These are phyloP conservation scores for Sepioteuthis lessoniana DNA, from an alignment of 2,888 invertebrate genomes.

Conservation along the genomic window DNA sequence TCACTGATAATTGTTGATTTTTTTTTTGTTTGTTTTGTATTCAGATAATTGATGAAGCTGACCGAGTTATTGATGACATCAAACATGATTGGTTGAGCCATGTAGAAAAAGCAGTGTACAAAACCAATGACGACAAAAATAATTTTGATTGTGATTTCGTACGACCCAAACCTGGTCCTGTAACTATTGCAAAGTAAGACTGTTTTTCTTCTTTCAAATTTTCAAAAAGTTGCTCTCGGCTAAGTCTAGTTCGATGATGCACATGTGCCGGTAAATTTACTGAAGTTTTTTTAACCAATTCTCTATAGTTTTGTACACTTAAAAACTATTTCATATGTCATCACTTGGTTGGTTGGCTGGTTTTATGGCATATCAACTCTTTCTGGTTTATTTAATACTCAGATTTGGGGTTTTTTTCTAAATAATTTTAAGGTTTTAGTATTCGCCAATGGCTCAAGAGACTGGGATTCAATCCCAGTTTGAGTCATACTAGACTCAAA, in stretches of 20 bases:
- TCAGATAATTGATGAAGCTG: slow-evolving; percentile 94
- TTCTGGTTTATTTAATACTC: no score
- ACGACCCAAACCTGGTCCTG: slow-evolving; percentile 57
- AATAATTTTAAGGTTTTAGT: no score
- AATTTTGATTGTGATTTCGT: background rate
- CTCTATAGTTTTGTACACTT: no score
- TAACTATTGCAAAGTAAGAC: slow-evolving; percentile 63
- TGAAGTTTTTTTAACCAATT: no score
- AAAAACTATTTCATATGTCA: no score
- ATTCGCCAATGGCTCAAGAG: no score
- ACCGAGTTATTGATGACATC: slow-evolving; percentile 91
- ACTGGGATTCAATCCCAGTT: no score
- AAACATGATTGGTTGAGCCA: slow-evolving; percentile 93
- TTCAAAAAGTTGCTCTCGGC: background rate
- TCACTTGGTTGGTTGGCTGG: no score
- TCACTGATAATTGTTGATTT: background rate
- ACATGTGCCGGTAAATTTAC: background rate
- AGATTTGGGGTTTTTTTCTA: no score
- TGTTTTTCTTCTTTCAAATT: background rate
- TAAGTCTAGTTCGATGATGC: background rate
- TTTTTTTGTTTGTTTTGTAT: background rate
- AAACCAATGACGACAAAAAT: slow-evolving; percentile 43
- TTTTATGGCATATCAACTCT: no score
- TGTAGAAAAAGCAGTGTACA: slow-evolving; percentile 79
- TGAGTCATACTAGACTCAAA: no score